Base-by-base conservation (phyloP, 1,140 invertebrate species). In the Prorops nasuta region DNA sequence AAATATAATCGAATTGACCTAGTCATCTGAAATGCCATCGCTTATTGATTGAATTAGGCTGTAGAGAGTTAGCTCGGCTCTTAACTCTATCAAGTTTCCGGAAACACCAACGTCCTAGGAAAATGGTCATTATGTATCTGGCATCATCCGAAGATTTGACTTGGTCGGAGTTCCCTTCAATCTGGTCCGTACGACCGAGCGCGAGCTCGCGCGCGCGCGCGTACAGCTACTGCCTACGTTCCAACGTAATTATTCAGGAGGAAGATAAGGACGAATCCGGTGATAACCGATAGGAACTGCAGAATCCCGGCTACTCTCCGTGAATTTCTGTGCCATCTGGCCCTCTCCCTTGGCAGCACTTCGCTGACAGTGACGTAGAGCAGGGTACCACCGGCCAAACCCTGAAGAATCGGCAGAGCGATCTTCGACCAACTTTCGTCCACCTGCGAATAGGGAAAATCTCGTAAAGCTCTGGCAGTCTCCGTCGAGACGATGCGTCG, bases 291-390 rank as follows among this genome's bases (percentile, higher is more conserved):
- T 0, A 80, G 31, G 44, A 87, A 81, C 64, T 88, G 86, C 0
- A 80, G 49, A 37, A 86, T 62, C 12, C 86, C 85, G 3, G 84
- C 83, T 9, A 49, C 56, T 28, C 76, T 78, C 20, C 70, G 72
- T 2, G 50, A 14, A 50, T 67, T 74, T 39, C 78, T 78, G 58
- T 87, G 84, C 81, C 86, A 86, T 48, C 83, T 79, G 34, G 83
- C 80, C 42, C 87, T 79, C 73, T 92, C 90, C 32, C 89, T 79
- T 0, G 89, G 93, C 17, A 97, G 75, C 17, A 97, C 88, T 79
- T 97, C 94, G 68, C 92, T 91, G 22, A 95, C 90, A 0, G 92
- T 94, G 32, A 96, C 90, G 73, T 96, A 97, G 0, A 97, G 76
- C 36, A 97, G 84, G 1, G 92, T 96, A 34, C 94, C 94, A 34